A percentile compares a stretch with the other conserved stretches of the same genome.
phyloP scores from a whole-genome alignment of 2,113 vertebrate species.

The Cheilinus undulatus region DNA sequence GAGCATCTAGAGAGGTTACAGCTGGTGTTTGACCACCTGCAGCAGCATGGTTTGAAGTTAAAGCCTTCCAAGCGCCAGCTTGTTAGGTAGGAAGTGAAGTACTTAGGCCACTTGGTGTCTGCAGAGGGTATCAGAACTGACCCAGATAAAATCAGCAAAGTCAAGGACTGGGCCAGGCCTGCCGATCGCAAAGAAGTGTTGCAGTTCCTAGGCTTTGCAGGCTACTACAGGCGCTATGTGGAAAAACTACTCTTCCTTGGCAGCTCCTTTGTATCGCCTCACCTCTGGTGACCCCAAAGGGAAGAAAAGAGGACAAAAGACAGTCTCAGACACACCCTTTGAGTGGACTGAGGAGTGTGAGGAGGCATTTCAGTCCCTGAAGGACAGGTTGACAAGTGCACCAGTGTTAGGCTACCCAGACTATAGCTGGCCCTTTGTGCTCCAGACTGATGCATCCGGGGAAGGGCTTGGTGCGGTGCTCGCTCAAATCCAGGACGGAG shows the following conservation, averaged over 20 bases:
- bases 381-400: not conserved
- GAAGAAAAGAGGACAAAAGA: not conserved
- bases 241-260: not conserved
- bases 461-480: not conserved
- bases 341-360: slow-evolving; percentile 8
- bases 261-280: slow-evolving; percentile 6
- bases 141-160: slow-evolving; percentile 27
- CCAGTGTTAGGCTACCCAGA: slow-evolving; percentile 12
- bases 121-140: not conserved
- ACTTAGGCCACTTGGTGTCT: slow-evolving; percentile 32
- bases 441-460: slow-evolving; percentile 14
- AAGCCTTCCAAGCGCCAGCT: slow-evolving; percentile 21
- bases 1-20: slow-evolving; percentile 18
- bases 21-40: slow-evolving; percentile 3
- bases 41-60: slow-evolving; percentile 21
- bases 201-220: slow-evolving; percentile 10
- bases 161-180: slow-evolving; percentile 10
- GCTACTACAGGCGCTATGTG: slow-evolving; percentile 22
- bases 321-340: rapidly evolving
- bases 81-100: slow-evolving; percentile 15
- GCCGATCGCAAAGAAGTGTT: slow-evolving; percentile 9
- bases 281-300: slow-evolving; percentile 4
- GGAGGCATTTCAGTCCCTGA: not conserved
- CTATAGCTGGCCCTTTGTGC: slow-evolving; percentile 14
- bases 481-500: not conserved